Conservation (phyloP, 2,113 vertebrate genomes). For the Macquaria ambigua region DNA sequence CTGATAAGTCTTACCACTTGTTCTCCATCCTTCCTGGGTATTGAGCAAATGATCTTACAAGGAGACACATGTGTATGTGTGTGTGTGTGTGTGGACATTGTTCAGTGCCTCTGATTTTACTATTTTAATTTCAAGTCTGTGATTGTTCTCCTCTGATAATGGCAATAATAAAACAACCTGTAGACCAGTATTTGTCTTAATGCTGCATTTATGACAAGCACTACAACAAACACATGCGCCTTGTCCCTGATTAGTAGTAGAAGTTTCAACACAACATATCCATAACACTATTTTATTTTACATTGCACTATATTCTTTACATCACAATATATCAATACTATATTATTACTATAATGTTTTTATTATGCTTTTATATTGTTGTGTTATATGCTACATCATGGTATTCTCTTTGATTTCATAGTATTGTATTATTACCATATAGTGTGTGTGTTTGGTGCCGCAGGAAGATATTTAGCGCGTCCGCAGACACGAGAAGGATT, state of each 20-base stretch:
- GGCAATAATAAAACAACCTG: neutral
- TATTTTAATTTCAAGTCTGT: neutral
- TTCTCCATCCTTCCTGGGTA: conserved; percentile 26
- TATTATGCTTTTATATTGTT: neutral
- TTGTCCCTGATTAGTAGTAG: neutral
- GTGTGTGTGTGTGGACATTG: conserved; percentile 6
- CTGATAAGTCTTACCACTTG: conserved; percentile 6
- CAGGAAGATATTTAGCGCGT: too few species aligned
- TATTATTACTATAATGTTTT: neutral
- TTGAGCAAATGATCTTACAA: conserved; percentile 46
- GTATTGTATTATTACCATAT: neutral
- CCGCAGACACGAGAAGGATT: too few species aligned
- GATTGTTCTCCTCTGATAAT: neutral
- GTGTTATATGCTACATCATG: neutral
- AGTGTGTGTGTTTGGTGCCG: neutral
- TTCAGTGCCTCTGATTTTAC: neutral
- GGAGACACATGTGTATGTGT: conserved; percentile 7
- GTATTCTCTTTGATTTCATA: neutral
- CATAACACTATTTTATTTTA: neutral
- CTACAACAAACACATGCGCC: too few species aligned
- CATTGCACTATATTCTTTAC: neutral
- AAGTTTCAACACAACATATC: neutral
- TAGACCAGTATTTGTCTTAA: neutral
- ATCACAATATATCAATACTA: neutral
- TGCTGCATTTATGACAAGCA: neutral